phyloP scores from a whole-genome alignment of 2,888 invertebrate genomes.

The Hirtodrosophila duncani region DNA sequence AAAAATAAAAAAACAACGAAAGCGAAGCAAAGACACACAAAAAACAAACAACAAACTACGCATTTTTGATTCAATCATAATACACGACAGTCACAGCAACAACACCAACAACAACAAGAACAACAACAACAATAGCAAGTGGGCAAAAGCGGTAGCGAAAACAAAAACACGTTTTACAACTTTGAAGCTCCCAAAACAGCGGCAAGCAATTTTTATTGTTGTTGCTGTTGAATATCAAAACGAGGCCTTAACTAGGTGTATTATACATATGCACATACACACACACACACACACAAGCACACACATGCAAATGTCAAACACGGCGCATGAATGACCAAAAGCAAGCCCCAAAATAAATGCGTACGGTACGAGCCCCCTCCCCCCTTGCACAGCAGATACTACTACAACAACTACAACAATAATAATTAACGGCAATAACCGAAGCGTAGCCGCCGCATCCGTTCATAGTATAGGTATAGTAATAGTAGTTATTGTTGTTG shows the following conservation, averaged over 20 bases:
- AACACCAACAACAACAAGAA: slow-evolving; percentile 16
- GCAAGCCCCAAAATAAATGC: too few species aligned
- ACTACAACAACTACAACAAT: slow-evolving; percentile 36
- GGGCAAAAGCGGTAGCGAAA: slow-evolving; percentile 16
- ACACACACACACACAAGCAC: background rate
- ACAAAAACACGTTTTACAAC: slow-evolving; percentile 69
- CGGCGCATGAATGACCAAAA: slow-evolving; percentile 64
- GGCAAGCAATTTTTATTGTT: slow-evolving; percentile 59
- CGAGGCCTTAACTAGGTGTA: slow-evolving; percentile 26
- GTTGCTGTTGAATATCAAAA: slow-evolving; percentile 51
- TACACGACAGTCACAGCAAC: slow-evolving; percentile 3
- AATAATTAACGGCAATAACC: slow-evolving; percentile 70
- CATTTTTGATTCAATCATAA: slow-evolving; percentile 42
- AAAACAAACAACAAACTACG: slow-evolving; percentile 47
- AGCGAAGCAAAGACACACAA: slow-evolving; percentile 27
- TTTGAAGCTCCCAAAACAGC: slow-evolving; percentile 38
- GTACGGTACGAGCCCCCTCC: slow-evolving; percentile 41
- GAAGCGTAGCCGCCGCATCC: slow-evolving; percentile 58
- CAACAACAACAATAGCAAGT: slow-evolving; percentile 20
- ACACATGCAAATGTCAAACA: slow-evolving; percentile 2
- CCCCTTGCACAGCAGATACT: slow-evolving; percentile 32
- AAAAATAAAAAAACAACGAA: slow-evolving; percentile 53
- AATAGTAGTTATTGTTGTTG: slow-evolving; percentile 14
- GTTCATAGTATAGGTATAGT: slow-evolving; percentile 41
- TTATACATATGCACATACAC: slow-evolving; percentile 16